Conservation (phyloP, 2,888 invertebrate species). For the Balanococcus diminutus region DNA sequence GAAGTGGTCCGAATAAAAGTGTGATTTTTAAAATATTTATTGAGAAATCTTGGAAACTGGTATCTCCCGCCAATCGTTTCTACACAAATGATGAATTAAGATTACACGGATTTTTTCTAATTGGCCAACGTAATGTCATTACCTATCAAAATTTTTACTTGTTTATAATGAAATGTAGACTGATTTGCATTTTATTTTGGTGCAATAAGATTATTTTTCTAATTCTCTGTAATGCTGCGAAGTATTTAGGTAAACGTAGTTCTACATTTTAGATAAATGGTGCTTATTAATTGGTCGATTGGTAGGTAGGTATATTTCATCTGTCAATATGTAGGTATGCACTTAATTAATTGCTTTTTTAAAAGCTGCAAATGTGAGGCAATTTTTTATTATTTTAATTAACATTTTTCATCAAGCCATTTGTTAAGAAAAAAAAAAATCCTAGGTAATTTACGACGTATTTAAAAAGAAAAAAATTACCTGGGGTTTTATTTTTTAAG, state of each 20-base stretch:
- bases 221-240: background rate
- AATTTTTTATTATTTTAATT: too few relatives aligned
- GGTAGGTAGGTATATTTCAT: background rate
- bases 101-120: constrained; percentile 20
- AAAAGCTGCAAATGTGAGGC: too few relatives aligned
- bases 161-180: background rate
- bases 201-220: background rate
- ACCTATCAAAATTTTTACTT: background rate
- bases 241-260: background rate
- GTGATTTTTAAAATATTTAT: background rate
- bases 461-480: too few relatives aligned
- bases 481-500: too few relatives aligned
- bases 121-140: background rate
- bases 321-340: background rate
- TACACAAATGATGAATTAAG: constrained; percentile 7
- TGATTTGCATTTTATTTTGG: background rate
- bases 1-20: background rate
- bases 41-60: constrained; percentile 17
- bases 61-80: background rate
- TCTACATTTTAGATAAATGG: background rate
- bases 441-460: too few relatives aligned
- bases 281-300: background rate
- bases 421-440: too few relatives aligned
- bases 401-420: too few relatives aligned
- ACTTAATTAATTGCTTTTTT: background rate